Conservation (phyloP, 2,888 invertebrate genomes). For the Unio pictorum region DNA sequence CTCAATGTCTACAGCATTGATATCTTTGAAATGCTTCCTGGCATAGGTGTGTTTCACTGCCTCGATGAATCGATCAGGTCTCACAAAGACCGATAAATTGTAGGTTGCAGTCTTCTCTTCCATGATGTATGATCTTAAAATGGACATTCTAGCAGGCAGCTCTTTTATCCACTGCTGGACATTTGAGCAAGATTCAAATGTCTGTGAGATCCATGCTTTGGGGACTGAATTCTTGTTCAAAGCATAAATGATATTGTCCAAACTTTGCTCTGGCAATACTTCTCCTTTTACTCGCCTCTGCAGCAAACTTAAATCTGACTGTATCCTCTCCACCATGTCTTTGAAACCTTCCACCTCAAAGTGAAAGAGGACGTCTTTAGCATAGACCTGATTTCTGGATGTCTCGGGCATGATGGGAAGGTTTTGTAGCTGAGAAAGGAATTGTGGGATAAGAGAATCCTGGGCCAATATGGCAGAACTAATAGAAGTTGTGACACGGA, state of each 20-base stretch:
- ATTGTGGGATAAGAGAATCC: constrained; percentile 42
- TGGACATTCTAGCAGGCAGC: constrained; percentile 36
- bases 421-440: constrained; percentile 39
- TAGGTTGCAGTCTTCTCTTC: constrained; percentile 39
- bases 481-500: constrained; percentile 36
- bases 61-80: constrained; percentile 63
- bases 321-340: constrained; percentile 39
- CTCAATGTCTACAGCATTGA: constrained; percentile 52
- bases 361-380: constrained; percentile 60
- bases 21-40: constrained; percentile 60
- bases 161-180: constrained; percentile 53
- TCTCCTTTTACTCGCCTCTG: constrained; percentile 44
- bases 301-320: constrained; percentile 48
- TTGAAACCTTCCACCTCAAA: constrained; percentile 56
- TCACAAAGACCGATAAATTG: constrained; percentile 56
- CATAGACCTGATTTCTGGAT: constrained; percentile 57
- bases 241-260: constrained; percentile 45
- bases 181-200: constrained; percentile 49
- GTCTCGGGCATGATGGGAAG: constrained; percentile 53
- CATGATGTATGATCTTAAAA: constrained; percentile 40
- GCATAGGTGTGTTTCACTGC: constrained; percentile 60
- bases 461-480: constrained; percentile 27
- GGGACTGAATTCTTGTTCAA: constrained; percentile 58
- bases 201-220: constrained; percentile 48
- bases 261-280: constrained; percentile 38